Evolutionary conservation across 2,797 vertebrate genomes (phyloP), one percentile per base, ranked within the genome.

Genomic region (Hirundo rustica): DNA sequence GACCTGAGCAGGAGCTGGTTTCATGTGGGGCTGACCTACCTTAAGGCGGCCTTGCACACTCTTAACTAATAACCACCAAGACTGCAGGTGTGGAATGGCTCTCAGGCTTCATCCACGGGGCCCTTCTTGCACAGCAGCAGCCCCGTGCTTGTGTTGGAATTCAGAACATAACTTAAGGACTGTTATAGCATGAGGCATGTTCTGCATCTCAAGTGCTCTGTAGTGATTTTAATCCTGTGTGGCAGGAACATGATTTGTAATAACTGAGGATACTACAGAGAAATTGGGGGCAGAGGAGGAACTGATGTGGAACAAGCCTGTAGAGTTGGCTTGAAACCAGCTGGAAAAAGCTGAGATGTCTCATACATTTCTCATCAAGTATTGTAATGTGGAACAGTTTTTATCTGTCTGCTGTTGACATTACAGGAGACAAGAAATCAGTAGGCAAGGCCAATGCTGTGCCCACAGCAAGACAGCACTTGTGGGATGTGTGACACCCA

Each of bases 381-480:
- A 14, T 29, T 40, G n/a, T 53, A 6, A 47, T 3, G 26, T 50
- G n/a, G 34, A 75, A 5, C 5, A 26, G 53, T 34, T 55, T 48
- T 19, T 11, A 5, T 16, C 25, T 3, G 2, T 44, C 19, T 54
- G 0, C 58, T 60, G 40, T 11, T 91, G 62, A 7, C 7, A 3
- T 15, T n/a, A 14, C 25, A 65, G 68, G 62, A 72, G 50, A 20
- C 38, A 1, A 48, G 64, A 40, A 71, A 11, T 22, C 27, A 25
- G 22, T 27, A 38, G 38, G 15, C 1, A 0, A 50, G 51, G 61
- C 9, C 9, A 32, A 0, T 1, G 6, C 42, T 45, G 76, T 64
- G 64, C 34, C 30, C 26, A 3, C 40, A 30, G 2, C 15, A 22
- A 16, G 58, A 3, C 30, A 44, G 22, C 36, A 3, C 20, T 8